phyloP scores from a whole-genome alignment of 2,797 vertebrate genomes.

The Alfaro cultratus region DNA sequence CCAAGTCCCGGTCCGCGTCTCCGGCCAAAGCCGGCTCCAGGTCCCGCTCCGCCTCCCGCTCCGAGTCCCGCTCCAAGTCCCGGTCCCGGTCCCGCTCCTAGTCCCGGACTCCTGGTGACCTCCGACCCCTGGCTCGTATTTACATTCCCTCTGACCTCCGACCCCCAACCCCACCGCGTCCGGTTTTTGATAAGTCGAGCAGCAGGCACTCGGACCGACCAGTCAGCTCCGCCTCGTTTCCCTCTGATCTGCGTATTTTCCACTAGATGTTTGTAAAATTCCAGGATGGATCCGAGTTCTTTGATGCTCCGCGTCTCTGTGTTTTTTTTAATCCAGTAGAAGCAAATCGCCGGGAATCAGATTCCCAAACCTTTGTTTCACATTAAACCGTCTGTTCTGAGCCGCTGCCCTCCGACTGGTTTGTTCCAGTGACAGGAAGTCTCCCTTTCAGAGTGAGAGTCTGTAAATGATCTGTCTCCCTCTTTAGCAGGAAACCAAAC shows the following conservation, averaged over 20 bases:
- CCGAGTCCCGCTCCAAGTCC: constrained; percentile 59
- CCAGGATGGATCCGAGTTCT: constrained; percentile 66
- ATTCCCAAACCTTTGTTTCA: constrained; percentile 64
- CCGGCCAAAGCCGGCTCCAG: constrained; percentile 83
- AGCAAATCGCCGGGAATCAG: constrained; percentile 53
- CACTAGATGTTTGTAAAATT: constrained; percentile 68
- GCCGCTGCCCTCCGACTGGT: neutral
- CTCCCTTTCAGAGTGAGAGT: too few species aligned
- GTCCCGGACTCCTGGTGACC: constrained; percentile 45
- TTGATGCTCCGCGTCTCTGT: constrained; percentile 65
- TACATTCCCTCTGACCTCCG: too few species aligned
- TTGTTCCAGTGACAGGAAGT: neutral
- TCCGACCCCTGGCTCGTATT: too few species aligned
- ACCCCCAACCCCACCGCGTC: constrained; percentile 25
- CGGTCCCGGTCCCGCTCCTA: constrained; percentile 80
- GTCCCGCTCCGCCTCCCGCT: constrained; percentile 85
- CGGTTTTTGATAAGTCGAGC: constrained; percentile 77
- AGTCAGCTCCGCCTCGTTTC: constrained; percentile 62
- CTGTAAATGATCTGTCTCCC: too few species aligned
- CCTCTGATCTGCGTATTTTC: constrained; percentile 45
- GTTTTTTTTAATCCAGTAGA: constrained; percentile 68
- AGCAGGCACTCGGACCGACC: constrained; percentile 35
- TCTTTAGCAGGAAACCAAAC: too few species aligned
- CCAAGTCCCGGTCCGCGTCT: constrained; percentile 86
- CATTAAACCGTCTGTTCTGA: constrained; percentile 70